Base-by-base conservation (phyloP, 2,888 invertebrate genomes). In the Caenorhabditis uteleia region DNA sequence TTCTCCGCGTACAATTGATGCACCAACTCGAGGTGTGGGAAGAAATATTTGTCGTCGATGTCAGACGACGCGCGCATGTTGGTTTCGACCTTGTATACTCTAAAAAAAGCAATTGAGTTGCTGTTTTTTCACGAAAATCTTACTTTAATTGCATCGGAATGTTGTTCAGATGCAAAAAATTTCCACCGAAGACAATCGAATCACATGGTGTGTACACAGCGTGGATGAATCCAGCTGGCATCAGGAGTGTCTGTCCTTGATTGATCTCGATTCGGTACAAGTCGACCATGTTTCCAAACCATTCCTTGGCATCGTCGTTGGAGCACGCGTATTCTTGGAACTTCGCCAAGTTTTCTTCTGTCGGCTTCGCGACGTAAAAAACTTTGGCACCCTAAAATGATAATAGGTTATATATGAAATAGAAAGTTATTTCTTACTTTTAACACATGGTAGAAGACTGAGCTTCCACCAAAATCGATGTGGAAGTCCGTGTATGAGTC, bases 401-500 rank as follows among this genome's bases (percentile, higher is more conserved):
- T 12, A 31, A n/a, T 38, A 20, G 10, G n/a, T 46, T 46, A 4
- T 46, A 8, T 10, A 7, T 25, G 0, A 12, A 26, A 6, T 20
- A 67, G 80, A 38, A 38, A 3, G 2, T 8, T 18, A 14, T 3
- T 20, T 20, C 16, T 68, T 73, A 87, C 87, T 84, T 84, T 84
- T 47, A 87, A 83, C 23, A 88, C 85, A 82, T 94, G 93, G 84
- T 94, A 94, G 94, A 93, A 95, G 3, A 95, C 94, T 7, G 91
- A 91, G 7, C 93, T 92, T 0, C 94, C 94, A 0, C 94, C 94
- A 85, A 95, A 94, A 86, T 95, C 94, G 16, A 94, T 89, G 84
- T 95, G 94, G 86, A 93, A 95, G 87, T 95, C 94, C 0, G 94
- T 94, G 84, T 90, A 95, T 62, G 92, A 90, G 79, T 91, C 91